Evolutionary conservation across 2,888 invertebrate species (phyloP), one percentile per base, ranked within the genome.

Genomic region (Oxycera nigricornis): DNA sequence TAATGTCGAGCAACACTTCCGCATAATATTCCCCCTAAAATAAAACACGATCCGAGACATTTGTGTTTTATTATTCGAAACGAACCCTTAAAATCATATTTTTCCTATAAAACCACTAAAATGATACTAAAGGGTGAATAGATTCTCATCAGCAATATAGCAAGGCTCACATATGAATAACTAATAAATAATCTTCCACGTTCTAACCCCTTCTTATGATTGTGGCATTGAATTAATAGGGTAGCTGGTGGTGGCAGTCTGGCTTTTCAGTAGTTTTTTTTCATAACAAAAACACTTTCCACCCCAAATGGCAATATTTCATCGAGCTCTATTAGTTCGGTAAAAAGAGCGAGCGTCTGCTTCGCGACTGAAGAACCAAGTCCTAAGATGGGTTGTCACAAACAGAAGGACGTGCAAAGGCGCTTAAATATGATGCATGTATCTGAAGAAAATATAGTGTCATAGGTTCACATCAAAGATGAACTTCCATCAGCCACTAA

Each of bases 401-500:
- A 46, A 46, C n/a, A 46, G 46, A 46, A 3, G 14, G 17, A 46
- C n/a, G 17, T 46, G 46, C 17, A 17, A 7, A 17, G 46, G 46
- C 3, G 46, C 6, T 46, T 46, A 46, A 46, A 46, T 46, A 46
- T 46, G 46, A 46, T 46, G 46, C 11, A 3, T 46, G 46, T n/a
- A n/a, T 30, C 61, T 31, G 9, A 61, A 30, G 20, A 17, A 35
- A 61, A 61, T 22, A 55, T 11, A 61, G 17, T 61, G 61, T 31
- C 61, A 28, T 31, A 30, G 35, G 35, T 7, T 35, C 61, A 61
- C n/a, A 31, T 61, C 30, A 61, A 35, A 61, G 61, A 61, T 61
- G 31, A 30, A 61, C 61, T 61, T 61, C 1, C 61, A 61, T 61
- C 35, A 30, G 59, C n/a, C 7, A 59, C 59, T 30, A 61, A 61